Evolutionary conservation across 2,888 invertebrate genomes (phyloP).

Genomic region (Calameuta pallipes): DNA sequence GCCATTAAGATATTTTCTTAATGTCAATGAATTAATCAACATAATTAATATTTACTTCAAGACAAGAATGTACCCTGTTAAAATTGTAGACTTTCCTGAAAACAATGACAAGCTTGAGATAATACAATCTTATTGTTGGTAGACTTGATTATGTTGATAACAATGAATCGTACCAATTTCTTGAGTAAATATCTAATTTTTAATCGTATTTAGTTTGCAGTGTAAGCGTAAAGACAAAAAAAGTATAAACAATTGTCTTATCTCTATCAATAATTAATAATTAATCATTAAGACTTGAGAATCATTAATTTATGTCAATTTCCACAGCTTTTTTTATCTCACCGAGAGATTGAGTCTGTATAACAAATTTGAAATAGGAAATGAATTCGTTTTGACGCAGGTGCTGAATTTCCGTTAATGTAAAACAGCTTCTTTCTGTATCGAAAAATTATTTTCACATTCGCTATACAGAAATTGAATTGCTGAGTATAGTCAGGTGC

Average conservation of each 20-base stretch:
- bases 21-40: neutral
- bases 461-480: neutral
- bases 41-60: neutral
- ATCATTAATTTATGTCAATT: neutral
- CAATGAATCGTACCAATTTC: neutral
- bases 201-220: neutral
- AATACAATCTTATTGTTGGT: neutral
- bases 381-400: neutral
- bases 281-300: neutral
- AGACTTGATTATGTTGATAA: neutral
- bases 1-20: too few species aligned
- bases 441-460: neutral
- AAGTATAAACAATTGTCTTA: neutral
- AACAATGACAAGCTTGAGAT: neutral
- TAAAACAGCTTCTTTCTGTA: neutral
- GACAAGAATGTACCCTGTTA: neutral
- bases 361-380: neutral
- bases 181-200: neutral
- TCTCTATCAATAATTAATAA: neutral
- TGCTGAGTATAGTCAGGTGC: neutral
- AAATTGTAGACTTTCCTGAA: neutral
- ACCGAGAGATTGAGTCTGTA: neutral
- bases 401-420: neutral
- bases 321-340: neutral
- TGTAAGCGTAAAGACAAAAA: neutral